These are phyloP conservation scores for Noctua fimbriata DNA, from an alignment of 2,888 invertebrate genomes.

Conservation along the genomic window DNA sequence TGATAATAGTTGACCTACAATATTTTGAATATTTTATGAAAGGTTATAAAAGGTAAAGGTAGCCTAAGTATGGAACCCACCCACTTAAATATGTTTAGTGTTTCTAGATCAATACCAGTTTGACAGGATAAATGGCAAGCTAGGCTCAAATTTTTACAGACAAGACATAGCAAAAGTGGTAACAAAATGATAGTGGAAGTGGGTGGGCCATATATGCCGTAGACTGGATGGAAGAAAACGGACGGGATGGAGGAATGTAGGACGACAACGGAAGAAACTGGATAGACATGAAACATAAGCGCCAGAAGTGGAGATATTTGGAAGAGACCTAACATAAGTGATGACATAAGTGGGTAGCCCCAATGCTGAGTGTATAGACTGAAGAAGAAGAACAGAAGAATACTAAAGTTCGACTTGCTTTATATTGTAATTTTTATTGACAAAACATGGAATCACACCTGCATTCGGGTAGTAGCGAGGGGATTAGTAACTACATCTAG, in stretches of 20 bases:
- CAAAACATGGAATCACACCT: too few species aligned
- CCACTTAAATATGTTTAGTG: neutral
- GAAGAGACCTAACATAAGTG: too few species aligned
- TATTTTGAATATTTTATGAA: constrained; percentile 4
- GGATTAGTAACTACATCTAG: too few species aligned
- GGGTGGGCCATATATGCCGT: neutral
- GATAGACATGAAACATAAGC: too few species aligned
- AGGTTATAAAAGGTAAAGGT: neutral
- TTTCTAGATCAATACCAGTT: neutral
- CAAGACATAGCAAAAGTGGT: neutral
- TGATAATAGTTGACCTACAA: neutral
- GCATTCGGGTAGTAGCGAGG: too few species aligned
- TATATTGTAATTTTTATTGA: too few species aligned
- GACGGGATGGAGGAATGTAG: neutral
- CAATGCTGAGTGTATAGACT: too few species aligned
- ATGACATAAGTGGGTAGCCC: too few species aligned
- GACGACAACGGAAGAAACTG: too few species aligned
- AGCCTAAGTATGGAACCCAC: neutral
- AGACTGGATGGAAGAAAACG: neutral
- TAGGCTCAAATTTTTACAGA: neutral
- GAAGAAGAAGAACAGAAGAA: too few species aligned
- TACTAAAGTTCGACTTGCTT: too few species aligned
- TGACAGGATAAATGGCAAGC: neutral
- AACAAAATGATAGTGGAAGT: neutral
- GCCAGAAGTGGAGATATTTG: too few species aligned